A percentile compares a stretch with the other conserved stretches of the same genome.
phyloP scores from a whole-genome alignment of 2,888 invertebrate genomes.

The Malacosoma neustria region DNA sequence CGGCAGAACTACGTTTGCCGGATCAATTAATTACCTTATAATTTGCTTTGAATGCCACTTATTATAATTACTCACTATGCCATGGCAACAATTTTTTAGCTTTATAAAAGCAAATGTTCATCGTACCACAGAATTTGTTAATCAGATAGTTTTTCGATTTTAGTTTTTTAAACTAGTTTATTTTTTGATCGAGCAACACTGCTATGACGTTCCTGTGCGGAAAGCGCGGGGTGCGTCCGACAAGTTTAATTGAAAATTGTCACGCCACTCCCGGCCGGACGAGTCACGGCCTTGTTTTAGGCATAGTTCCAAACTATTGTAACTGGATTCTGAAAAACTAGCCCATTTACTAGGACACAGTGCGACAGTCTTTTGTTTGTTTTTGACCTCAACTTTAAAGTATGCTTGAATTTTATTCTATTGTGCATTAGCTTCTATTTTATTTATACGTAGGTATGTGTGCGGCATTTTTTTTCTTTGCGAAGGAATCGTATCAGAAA shows the following conservation, averaged over 20 bases:
- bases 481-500: background rate
- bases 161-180: too few species aligned
- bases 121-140: too few species aligned
- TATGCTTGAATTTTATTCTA: background rate
- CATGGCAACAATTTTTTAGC: too few species aligned
- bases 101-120: too few species aligned
- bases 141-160: background rate
- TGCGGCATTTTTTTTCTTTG: background rate
- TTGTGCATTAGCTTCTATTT: background rate
- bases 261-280: constrained; percentile 21
- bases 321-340: background rate
- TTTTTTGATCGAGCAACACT: background rate
- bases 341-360: background rate
- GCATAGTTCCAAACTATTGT: background rate
- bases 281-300: constrained; percentile 1
- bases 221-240: constrained; percentile 23
- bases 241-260: constrained; percentile 35
- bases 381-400: background rate
- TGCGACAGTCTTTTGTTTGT: background rate
- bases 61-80: too few species aligned
- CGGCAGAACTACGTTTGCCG: too few species aligned
- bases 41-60: too few species aligned
- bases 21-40: too few species aligned
- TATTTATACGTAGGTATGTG: background rate
- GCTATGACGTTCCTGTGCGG: constrained; percentile 7